phyloP scores from a whole-genome alignment of 2,888 invertebrate genomes.

The Eubasilissa splendida region DNA sequence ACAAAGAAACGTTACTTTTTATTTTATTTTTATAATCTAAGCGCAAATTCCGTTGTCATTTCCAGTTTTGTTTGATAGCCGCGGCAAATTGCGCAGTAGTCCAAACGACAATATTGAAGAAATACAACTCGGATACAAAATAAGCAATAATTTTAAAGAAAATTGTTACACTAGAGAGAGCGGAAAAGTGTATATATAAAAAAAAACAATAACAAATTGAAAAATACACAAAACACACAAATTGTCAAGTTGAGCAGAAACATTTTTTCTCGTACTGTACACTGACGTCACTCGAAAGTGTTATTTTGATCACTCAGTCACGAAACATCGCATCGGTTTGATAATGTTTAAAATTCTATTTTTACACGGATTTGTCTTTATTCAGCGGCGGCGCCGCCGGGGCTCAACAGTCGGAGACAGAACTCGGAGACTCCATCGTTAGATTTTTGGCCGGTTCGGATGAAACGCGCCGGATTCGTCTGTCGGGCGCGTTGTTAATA shows the following conservation, averaged over 20 bases:
- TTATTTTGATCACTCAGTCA: background rate
- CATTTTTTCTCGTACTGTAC: background rate
- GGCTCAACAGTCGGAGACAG: conserved; percentile 59
- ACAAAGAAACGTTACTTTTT: too few species aligned
- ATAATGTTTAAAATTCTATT: too few species aligned
- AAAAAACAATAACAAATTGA: too few species aligned
- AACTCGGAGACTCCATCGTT: conserved; percentile 60
- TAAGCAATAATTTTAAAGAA: too few species aligned
- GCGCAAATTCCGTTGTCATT: background rate
- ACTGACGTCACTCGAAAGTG: background rate
- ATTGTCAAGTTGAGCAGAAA: too few species aligned
- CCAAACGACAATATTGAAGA: background rate
- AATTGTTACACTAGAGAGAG: too few species aligned
- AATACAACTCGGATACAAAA: background rate
- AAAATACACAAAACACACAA: too few species aligned
- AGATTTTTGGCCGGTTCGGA: background rate
- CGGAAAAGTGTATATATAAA: too few species aligned
- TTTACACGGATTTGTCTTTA: background rate
- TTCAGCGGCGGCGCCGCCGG: conserved; percentile 25
- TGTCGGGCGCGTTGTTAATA: background rate
- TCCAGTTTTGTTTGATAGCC: background rate
- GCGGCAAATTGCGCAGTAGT: background rate
- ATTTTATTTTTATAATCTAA: too few species aligned
- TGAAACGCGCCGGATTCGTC: background rate
- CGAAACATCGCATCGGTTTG: background rate